Percentiles rank a stretch among this genome's conserved stretches.
These are phyloP conservation scores for Xyrichtys novacula DNA, from an alignment of 2,797 vertebrate genomes.

Conservation along the genomic window DNA sequence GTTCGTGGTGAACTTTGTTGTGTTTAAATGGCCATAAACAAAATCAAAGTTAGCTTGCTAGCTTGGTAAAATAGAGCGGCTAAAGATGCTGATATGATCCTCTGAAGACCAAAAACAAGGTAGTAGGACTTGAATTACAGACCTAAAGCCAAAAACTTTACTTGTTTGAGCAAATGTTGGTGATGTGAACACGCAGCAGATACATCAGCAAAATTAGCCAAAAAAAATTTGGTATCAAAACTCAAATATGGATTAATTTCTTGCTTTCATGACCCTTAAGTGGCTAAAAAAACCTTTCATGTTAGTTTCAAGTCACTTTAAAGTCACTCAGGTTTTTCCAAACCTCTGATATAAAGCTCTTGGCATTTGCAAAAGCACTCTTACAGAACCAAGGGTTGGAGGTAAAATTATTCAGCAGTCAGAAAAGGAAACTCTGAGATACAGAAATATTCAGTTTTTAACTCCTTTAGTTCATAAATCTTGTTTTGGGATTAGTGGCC, in stretches of 20 bases:
- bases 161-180: too few species aligned
- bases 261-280: too few species aligned
- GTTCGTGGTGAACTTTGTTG: background rate
- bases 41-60: background rate
- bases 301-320: background rate
- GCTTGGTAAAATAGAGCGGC: background rate
- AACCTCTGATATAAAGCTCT: too few species aligned
- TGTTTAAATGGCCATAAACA: background rate
- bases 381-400: background rate
- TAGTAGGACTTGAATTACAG: background rate
- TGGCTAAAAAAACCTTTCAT: background rate
- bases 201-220: too few species aligned
- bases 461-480: conserved; percentile 1
- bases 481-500: background rate
- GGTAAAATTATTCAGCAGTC: background rate
- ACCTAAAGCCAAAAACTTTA: too few species aligned
- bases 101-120: background rate
- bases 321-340: background rate
- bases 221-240: too few species aligned
- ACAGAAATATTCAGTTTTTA: background rate
- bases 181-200: too few species aligned
- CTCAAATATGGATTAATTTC: too few species aligned
- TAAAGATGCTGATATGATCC: background rate
- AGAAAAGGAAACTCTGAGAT: background rate
- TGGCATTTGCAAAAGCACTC: background rate